Evolutionary conservation across 30 jellyfish, hydroid and myxozoan species (phyloP), one percentile per base, ranked within the genome.

Genomic region (Cassiopea xamachana): DNA sequence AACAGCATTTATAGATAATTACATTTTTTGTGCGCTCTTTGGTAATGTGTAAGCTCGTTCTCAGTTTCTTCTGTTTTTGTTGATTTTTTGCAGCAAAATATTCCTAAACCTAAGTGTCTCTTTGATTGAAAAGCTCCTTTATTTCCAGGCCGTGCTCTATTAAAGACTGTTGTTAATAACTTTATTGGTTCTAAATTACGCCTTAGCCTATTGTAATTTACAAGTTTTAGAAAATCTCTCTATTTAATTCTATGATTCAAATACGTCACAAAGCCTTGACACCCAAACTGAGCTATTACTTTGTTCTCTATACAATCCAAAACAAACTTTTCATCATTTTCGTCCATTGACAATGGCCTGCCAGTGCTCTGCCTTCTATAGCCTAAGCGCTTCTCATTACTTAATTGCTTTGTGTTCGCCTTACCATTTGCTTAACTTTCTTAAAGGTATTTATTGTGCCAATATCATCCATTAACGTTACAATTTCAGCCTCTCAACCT

Each of bases 221-320:
- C 94, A 87, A 76, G 77, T 51, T 59, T 77, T 43, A 79, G 85
- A 87, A 87, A 87, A 76, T 77, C 79, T 17, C 44, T 48, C 84
- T 87, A 68, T 85, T 76, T 75, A 44, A 79, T 84, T 47, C 94
- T 39, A 68, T 87, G 89, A 87, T 87, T 59, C 44, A 77, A 60
- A 70, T 87, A 87, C 43, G 77, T 44, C 44, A 87, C 89, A 13
- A 68, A 61, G 85, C 62, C 94, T 62, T 76, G 69, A 39, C 84
- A 62, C 62, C 94, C 77, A 45, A 89, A 84, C 59, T 87, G 94
- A 7, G 94, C 94, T 2, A 89, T 87, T 77, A 85, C 58, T 67
- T 87, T 87, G 50, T 64, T 60, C 14, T 59, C 69, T 45, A 77
- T 76, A 49, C 94, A 76, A 10, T 87, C 46, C 12, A 46, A 79